Base-by-base conservation (phyloP, 2,797 vertebrate species). In the Typhlichthys eigenmanni region DNA sequence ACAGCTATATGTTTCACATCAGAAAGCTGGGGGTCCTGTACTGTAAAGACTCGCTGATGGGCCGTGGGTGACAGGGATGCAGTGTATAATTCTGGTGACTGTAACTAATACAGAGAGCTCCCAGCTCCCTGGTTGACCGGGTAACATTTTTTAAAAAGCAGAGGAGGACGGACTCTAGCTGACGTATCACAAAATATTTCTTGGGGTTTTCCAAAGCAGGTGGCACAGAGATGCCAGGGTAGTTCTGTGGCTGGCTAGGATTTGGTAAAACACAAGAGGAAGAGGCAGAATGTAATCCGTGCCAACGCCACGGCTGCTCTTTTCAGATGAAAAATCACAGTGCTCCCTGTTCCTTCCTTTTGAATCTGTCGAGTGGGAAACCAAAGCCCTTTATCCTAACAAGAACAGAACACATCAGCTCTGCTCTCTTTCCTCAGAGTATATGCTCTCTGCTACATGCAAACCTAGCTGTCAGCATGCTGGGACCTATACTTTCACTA, bases 381-480 rank as follows among this genome's bases (percentile, higher is more conserved):
- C 63, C 59, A 68, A 81, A 85, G 71, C 47, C 60, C 69, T 71
- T 77, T 68, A 74, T 84, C 71, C 73, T 63, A 61, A 69, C 50
- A 29, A 68, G 60, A 76, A 62, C 49, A n/a, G 54, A 76, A 62
- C 54, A 69, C 58, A 63, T 14, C 53, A 61, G 72, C 46, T 80
- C 67, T 58, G 58, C 68, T 76, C 57, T 63, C 55, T 43, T 38
- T 34, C 32, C 54, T 43, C n/a, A 10, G 10, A 17, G 12, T 4
- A 47, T 14, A 58, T 32, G 0, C 6, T 24, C 34, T 19, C 38
- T 9, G 17, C 46, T 58, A 10, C 56, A 58, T 2, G 16, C 17
- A 4, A 52, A 14, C 5, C 19, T 19, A 8, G 5, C 24, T 29
- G 24, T 29, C 32, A 16, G 11, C 38, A 47, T 45, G 10, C 6